A percentile compares a stretch with the other conserved stretches of the same genome.
Conservation (phyloP, 2,797 vertebrate genomes). For the Cynopterus sphinx region DNA sequence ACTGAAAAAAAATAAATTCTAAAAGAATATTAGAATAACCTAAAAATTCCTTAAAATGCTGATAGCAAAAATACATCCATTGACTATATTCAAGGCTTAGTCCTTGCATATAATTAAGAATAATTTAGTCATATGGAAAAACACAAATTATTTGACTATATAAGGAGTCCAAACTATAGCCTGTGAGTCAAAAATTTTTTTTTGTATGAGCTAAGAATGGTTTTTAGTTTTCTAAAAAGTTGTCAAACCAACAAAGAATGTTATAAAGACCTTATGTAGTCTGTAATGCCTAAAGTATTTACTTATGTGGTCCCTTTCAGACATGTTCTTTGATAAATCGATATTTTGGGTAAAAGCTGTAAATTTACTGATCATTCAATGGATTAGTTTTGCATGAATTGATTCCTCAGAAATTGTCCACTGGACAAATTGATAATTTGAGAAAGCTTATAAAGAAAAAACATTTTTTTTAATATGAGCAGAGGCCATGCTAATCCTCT, state of each 20-base stretch:
- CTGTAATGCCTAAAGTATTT: neutral
- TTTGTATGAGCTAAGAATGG: neutral
- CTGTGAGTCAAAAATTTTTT: neutral
- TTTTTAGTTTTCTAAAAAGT: neutral
- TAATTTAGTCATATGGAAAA: neutral
- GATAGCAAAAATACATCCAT: neutral
- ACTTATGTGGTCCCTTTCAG: neutral
- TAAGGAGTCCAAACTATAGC: neutral
- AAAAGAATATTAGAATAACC: neutral
- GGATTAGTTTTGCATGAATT: neutral
- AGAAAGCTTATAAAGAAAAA: neutral
- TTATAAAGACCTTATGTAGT: neutral
- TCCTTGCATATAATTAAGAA: neutral
- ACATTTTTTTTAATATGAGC: too few relatives aligned
- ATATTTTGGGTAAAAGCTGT: neutral
- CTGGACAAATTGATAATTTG: neutral
- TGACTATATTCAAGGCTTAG: neutral
- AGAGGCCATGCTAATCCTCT: too few relatives aligned
- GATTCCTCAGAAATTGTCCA: neutral
- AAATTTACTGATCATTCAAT: neutral
- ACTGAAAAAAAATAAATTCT: neutral
- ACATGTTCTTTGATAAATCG: neutral
- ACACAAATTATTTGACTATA: neutral
- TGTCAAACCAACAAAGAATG: neutral
- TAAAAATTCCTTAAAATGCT: constrained; percentile 13